Conservation (phyloP, 2,888 invertebrate genomes). For the Cataglyphis cursor region DNA sequence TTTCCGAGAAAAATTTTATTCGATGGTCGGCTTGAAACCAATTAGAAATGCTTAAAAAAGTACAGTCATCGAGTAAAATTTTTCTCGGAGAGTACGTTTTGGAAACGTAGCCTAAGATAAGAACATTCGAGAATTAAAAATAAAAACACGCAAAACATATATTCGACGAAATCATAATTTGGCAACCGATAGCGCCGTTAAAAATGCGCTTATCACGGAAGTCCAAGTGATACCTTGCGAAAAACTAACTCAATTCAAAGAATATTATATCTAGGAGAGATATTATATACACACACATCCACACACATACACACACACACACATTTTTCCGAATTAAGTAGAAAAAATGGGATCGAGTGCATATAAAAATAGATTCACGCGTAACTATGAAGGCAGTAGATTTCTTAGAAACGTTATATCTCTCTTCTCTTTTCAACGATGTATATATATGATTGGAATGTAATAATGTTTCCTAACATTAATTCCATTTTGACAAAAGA, state of each 20-base stretch:
- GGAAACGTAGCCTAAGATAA: neutral
- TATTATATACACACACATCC: slow-evolving; percentile 42
- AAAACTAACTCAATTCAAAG: slow-evolving; percentile 31
- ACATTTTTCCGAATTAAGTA: slow-evolving; percentile 42
- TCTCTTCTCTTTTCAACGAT: neutral
- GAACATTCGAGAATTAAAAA: neutral
- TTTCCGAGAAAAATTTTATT: too few species aligned
- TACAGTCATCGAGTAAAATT: too few species aligned
- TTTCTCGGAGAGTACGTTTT: too few species aligned
- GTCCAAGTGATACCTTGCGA: slow-evolving; percentile 37
- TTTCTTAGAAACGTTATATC: slow-evolving; percentile 25
- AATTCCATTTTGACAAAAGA: slow-evolving; percentile 32
- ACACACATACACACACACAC: slow-evolving; percentile 35
- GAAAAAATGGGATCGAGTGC: slow-evolving; percentile 51
- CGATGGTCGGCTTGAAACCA: too few species aligned
- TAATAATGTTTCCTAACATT: slow-evolving; percentile 33
- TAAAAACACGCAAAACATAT: slow-evolving; percentile 13
- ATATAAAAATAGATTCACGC: slow-evolving; percentile 39
- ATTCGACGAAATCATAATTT: slow-evolving; percentile 24
- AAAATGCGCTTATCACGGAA: slow-evolving; percentile 33
- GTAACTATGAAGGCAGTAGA: slow-evolving; percentile 53
- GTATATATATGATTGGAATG: slow-evolving; percentile 52
- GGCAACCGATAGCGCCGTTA: slow-evolving; percentile 1
- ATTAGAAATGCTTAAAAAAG: too few species aligned
- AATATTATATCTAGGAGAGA: slow-evolving; percentile 25